A percentile compares a stretch with the other conserved stretches of the same genome.
Evolutionary conservation across 2,888 invertebrate genomes (phyloP).

Genomic region (Melitaea athalia): DNA sequence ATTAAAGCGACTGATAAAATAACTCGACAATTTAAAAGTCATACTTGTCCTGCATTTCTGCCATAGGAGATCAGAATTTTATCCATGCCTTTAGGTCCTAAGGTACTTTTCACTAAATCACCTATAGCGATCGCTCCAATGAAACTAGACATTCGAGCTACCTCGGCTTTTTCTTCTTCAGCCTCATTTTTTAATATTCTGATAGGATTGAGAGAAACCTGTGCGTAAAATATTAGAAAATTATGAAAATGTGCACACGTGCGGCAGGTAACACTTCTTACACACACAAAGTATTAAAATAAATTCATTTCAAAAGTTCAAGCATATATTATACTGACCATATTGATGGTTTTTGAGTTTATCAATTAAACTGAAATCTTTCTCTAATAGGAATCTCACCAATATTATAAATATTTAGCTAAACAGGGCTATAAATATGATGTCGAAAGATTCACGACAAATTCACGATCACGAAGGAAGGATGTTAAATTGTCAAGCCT

Average conservation of each 20-base stretch:
- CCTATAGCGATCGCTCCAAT: slow-evolving; percentile 99
- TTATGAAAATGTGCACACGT: slow-evolving; percentile 38
- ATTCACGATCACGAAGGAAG: no score
- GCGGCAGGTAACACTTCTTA: slow-evolving; percentile 21
- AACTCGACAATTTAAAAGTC: slow-evolving; percentile 20
- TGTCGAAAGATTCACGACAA: background rate
- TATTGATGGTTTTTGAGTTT: slow-evolving; percentile 15
- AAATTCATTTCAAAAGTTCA: background rate
- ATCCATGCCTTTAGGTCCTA: slow-evolving; percentile 99
- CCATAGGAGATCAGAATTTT: slow-evolving; percentile 93
- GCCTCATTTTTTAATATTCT: slow-evolving; percentile 97
- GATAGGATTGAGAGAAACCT: slow-evolving; percentile 96
- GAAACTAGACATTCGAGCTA: slow-evolving; percentile 98
- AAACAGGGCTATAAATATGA: background rate
- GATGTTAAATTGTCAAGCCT: background rate
- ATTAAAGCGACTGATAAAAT: no score
- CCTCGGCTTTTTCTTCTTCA: slow-evolving; percentile 98
- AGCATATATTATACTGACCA: slow-evolving; percentile 25
- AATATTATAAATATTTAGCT: slow-evolving; percentile 5
- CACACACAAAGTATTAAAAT: background rate
- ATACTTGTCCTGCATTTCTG: slow-evolving; percentile 86
- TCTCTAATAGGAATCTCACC: background rate
- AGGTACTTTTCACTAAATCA: slow-evolving; percentile 98
- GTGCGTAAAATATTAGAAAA: slow-evolving; percentile 40
- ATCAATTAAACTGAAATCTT: background rate